Percentiles rank a stretch among this genome's conserved stretches.
phyloP scores from a whole-genome alignment of 2,797 vertebrate species.

The Lepidocolaptes lacrymiger region DNA sequence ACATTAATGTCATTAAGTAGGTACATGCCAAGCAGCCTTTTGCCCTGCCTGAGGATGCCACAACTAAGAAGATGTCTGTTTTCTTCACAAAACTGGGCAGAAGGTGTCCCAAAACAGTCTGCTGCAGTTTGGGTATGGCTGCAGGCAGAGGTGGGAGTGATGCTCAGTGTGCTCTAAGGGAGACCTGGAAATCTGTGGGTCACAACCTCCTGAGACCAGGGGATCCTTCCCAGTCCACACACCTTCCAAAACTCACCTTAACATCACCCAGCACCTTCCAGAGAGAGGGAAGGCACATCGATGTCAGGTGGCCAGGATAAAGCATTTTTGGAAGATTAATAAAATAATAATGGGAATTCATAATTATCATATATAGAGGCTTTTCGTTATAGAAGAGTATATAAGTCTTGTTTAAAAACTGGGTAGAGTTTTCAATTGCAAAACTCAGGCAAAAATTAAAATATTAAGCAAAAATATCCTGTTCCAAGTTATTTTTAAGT shows the following conservation, averaged over 20 bases:
- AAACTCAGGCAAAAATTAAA: background rate
- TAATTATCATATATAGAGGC: background rate
- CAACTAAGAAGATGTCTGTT: fast-evolving
- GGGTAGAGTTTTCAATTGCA: background rate
- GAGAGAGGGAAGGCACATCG: background rate
- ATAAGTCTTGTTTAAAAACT: background rate
- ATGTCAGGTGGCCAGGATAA: background rate
- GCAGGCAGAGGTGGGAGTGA: background rate
- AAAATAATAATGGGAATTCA: background rate
- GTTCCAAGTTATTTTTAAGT: background rate
- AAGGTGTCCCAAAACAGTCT: background rate
- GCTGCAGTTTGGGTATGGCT: background rate
- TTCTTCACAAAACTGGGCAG: background rate
- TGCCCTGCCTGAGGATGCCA: background rate
- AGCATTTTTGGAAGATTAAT: background rate
- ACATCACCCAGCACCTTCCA: background rate
- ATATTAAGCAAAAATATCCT: background rate
- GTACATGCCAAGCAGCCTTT: background rate
- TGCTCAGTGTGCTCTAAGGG: background rate
- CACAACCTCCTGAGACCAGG: background rate
- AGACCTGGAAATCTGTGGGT: background rate
- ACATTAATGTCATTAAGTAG: background rate
- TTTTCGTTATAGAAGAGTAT: background rate
- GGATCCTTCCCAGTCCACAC: background rate
- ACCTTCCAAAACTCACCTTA: background rate